Evolutionary conservation across 1,140 invertebrate species (phyloP).

Genomic region (Mamestra configurata): DNA sequence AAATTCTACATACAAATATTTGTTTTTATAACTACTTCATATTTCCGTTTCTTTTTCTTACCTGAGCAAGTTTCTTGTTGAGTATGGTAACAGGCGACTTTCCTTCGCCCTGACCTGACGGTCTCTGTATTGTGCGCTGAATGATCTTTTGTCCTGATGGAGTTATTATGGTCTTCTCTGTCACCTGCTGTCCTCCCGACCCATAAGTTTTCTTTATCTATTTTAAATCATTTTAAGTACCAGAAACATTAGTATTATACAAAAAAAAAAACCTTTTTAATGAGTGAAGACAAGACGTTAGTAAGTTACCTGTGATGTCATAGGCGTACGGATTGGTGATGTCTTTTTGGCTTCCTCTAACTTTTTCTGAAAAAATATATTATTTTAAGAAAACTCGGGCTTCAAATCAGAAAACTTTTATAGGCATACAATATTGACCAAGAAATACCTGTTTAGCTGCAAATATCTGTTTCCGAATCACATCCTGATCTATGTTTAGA

Average conservation of each 20-base stretch:
- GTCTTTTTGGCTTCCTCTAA: slow-evolving; percentile 77
- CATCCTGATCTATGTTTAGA: slow-evolving; percentile 86
- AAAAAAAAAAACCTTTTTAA: background rate
- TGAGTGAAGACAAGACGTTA: background rate
- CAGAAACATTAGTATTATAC: background rate
- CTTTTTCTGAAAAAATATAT: slow-evolving; percentile 74
- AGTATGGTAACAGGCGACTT: slow-evolving; percentile 78
- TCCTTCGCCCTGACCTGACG: slow-evolving; percentile 64
- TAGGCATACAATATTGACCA: background rate
- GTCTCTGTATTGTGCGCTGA: slow-evolving; percentile 84
- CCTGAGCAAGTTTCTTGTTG: slow-evolving; percentile 84
- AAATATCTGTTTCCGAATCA: slow-evolving; percentile 85
- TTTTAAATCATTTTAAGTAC: background rate
- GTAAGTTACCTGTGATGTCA: slow-evolving; percentile 47
- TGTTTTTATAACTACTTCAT: background rate
- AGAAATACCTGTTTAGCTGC: slow-evolving; percentile 83
- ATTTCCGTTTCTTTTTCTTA: slow-evolving; percentile 45
- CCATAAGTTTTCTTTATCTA: slow-evolving; percentile 75
- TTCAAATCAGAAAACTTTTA: background rate
- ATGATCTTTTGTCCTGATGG: slow-evolving; percentile 86
- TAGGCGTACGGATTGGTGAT: slow-evolving; percentile 52
- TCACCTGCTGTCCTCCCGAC: slow-evolving; percentile 78
- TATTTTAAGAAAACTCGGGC: background rate
- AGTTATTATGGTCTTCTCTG: slow-evolving; percentile 87
- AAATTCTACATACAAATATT: background rate